Conservation (phyloP, 2,888 invertebrate genomes). For the Endomychus coccineus region DNA sequence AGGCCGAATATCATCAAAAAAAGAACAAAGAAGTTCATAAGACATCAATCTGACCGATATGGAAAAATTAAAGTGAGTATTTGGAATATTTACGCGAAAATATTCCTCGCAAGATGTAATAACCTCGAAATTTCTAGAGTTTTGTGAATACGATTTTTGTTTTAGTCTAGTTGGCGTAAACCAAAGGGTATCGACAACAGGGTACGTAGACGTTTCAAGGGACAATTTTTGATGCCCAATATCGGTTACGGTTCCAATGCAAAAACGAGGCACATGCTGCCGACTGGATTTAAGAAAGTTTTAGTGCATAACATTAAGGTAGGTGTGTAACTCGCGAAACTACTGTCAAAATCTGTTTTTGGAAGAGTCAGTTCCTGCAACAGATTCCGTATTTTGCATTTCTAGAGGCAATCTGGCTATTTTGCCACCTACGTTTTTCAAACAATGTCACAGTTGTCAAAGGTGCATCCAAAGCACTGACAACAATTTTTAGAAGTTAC, state of each 20-base stretch:
- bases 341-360: too few relatives aligned
- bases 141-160: constrained; percentile 15
- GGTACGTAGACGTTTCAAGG: constrained; percentile 98
- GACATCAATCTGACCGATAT: constrained; percentile 98
- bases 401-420: too few relatives aligned
- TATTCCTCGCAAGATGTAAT: too few relatives aligned
- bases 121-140: constrained; percentile 6
- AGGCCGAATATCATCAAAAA: constrained; percentile 92
- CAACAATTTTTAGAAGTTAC: too few relatives aligned
- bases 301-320: constrained; percentile 80
- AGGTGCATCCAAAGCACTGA: too few relatives aligned
- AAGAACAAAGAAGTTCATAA: constrained; percentile 95
- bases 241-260: constrained; percentile 98
- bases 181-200: constrained; percentile 99
- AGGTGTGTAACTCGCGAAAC: too few relatives aligned
- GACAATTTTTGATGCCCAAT: constrained; percentile 97
- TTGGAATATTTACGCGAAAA: constrained; percentile 20
- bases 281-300: constrained; percentile 96
- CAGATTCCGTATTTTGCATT: too few relatives aligned
- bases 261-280: constrained; percentile 93
- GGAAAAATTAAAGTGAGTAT: constrained; percentile 86
- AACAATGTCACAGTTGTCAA: too few relatives aligned
- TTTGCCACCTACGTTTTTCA: too few relatives aligned
- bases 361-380: too few relatives aligned
- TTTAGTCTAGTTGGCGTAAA: constrained; percentile 95